These are phyloP conservation scores for Polia nebulosa DNA, from an alignment of 2,888 invertebrate species.

Conservation along the genomic window DNA sequence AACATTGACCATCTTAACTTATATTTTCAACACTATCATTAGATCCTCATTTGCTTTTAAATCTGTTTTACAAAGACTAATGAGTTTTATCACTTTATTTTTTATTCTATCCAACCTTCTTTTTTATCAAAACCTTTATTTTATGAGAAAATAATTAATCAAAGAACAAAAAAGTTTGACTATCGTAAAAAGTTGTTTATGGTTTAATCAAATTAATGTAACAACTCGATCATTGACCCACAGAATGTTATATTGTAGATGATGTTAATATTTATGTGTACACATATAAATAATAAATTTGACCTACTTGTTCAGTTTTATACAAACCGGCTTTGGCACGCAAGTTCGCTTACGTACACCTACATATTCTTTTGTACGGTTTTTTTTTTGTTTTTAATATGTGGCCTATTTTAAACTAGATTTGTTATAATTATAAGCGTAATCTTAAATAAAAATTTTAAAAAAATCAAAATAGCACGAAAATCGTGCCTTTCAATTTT, in stretches of 20 bases:
- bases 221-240: constrained; percentile 59
- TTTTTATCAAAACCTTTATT: neutral
- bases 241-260: constrained; percentile 35
- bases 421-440: no score
- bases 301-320: constrained; percentile 55
- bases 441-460: neutral
- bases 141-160: constrained; percentile 20
- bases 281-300: constrained; percentile 30
- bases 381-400: neutral
- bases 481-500: no score
- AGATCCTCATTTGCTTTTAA: constrained; percentile 42
- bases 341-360: neutral
- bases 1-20: constrained; percentile 9
- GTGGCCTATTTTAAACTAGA: no score
- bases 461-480: no score
- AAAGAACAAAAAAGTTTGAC: constrained; percentile 3
- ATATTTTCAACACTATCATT: neutral
- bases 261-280: constrained; percentile 48
- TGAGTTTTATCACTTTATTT: constrained; percentile 1
- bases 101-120: neutral
- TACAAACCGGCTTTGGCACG: constrained; percentile 26
- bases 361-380: neutral
- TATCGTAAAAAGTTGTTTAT: constrained; percentile 45
- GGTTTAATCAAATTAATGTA: constrained; percentile 42
- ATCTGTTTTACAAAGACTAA: constrained; percentile 13